Evolutionary conservation across 2,888 invertebrate genomes (phyloP).

Genomic region (Cactoblastis cactorum): DNA sequence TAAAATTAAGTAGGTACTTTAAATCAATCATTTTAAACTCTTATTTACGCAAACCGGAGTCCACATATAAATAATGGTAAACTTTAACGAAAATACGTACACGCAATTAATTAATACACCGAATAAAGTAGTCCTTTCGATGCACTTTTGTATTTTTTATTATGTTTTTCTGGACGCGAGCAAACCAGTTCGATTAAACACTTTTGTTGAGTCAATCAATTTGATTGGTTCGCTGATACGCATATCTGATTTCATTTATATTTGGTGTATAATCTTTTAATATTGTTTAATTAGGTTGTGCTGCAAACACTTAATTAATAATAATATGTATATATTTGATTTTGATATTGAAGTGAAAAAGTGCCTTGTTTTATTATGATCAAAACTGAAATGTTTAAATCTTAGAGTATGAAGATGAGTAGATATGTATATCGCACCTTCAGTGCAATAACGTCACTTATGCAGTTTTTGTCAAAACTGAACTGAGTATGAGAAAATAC

Average conservation of each 20-base stretch:
- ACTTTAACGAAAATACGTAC: conserved; percentile 19
- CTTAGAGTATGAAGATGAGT: too few relatives aligned
- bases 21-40: not conserved
- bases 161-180: conserved; percentile 26
- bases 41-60: not conserved
- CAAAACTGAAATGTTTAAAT: too few relatives aligned
- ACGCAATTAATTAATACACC: conserved; percentile 45
- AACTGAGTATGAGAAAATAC: too few relatives aligned
- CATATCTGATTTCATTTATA: conserved; percentile 7
- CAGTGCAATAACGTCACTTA: too few relatives aligned
- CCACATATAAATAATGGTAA: conserved; percentile 4
- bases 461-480: too few relatives aligned
- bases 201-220: conserved; percentile 51
- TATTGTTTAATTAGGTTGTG: not conserved
- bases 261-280: not conserved
- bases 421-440: too few relatives aligned
- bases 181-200: conserved; percentile 50
- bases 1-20: too few relatives aligned
- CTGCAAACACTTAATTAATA: too few relatives aligned
- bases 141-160: conserved; percentile 35
- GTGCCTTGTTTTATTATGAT: too few relatives aligned
- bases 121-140: conserved; percentile 45
- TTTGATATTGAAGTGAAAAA: too few relatives aligned
- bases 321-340: too few relatives aligned
- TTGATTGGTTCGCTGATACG: conserved; percentile 38